These are phyloP conservation scores for Diachrysia chrysitis DNA, from an alignment of 2,888 invertebrate species.

Conservation along the genomic window DNA sequence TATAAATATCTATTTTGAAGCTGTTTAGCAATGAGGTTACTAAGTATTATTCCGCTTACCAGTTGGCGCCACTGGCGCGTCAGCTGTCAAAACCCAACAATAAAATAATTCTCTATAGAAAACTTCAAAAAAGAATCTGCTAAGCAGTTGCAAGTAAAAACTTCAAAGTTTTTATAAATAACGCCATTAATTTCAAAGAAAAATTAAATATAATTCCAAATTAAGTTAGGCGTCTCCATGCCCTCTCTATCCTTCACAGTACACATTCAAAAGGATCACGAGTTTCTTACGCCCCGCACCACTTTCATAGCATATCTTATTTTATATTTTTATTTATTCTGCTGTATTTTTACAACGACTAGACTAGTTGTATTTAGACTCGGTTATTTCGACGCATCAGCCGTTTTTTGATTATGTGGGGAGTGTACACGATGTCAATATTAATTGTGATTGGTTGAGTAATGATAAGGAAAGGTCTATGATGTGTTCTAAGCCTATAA, in stretches of 20 bases:
- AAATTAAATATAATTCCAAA: neutral
- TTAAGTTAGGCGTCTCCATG: constrained; percentile 61
- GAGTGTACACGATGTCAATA: neutral
- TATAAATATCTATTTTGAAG: too few species aligned
- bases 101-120: too few species aligned
- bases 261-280: constrained; percentile 87
- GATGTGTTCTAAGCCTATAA: too few species aligned
- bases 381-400: constrained; percentile 54
- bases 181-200: neutral
- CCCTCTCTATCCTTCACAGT: constrained; percentile 66
- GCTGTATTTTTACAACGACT: constrained; percentile 85
- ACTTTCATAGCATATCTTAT: constrained; percentile 88
- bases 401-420: constrained; percentile 52
- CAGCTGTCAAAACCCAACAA: too few species aligned
- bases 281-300: constrained; percentile 86
- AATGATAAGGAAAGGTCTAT: too few species aligned
- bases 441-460: too few species aligned
- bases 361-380: constrained; percentile 69
- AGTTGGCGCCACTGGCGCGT: too few species aligned
- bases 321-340: constrained; percentile 87
- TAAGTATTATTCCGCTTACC: too few species aligned
- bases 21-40: too few species aligned
- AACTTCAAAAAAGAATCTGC: too few species aligned
- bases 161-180: too few species aligned
- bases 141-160: too few species aligned